Base-by-base conservation (phyloP, 2,113 vertebrate genomes). In the Nothobranchius furzeri region DNA sequence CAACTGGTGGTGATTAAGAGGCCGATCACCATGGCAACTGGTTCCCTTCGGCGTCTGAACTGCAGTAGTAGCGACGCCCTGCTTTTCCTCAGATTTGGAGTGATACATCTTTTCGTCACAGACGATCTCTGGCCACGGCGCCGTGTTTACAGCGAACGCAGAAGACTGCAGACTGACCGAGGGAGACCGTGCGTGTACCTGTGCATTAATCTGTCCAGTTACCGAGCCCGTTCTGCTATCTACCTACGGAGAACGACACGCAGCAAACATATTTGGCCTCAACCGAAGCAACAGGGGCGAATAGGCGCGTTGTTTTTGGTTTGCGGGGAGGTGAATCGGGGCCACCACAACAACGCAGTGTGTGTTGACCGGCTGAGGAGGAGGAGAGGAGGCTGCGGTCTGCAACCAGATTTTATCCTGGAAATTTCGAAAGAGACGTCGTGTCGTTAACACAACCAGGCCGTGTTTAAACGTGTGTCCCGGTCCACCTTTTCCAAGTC, bases 131-230 rank as follows among this genome's bases (percentile, higher is more conserved):
- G 78, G 62, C 45, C 79, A 81, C 77, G 78, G 83, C 90, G 85
- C 87, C 86, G 91, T 93, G 92, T 93, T 93, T 93, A 93, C 90
- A 89, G 89, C 84, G 86, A 79, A 57, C 79, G 59, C 75, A 71
- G 73, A 74, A 79, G 89, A 87, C 82, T 83, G 82, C 84, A 83
- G 83, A 80, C 84, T 53, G 85, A 52, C 30, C 58, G 71, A 65
- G 58, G 62, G 70, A 78, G 78, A 72, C 66, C 20, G 83, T 56
- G 83, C 43, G 4, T 25, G 57, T 86, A 86, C 85, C 83, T 84
- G 87, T n/a, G 17, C 81, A 37, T 64, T 76, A 70, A 84, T 74
- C 79, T 69, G 68, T 59, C 45, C 15, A 54, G 46, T 71, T 37
- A 17, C 68, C 52, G 61, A 7, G 3, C 40, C 52, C 8, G 47